phyloP scores from a whole-genome alignment of 2,888 invertebrate genomes.

The Sphinx pinastri region DNA sequence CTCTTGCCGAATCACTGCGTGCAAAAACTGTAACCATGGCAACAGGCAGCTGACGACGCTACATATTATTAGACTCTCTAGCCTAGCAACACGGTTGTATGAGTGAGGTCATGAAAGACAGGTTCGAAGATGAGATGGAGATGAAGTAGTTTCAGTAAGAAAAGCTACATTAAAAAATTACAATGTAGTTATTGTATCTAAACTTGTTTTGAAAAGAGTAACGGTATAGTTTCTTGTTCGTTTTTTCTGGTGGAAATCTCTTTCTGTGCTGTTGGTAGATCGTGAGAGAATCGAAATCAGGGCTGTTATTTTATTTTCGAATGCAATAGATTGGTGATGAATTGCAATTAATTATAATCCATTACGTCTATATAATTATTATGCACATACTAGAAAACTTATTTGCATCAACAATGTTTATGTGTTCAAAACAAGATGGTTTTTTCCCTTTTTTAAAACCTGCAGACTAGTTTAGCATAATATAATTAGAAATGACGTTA shows the following conservation, averaged over 20 bases:
- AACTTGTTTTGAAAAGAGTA: too few relatives aligned
- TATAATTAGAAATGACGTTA: slow-evolving; percentile 4
- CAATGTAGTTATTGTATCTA: not conserved
- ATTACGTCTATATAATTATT: too few relatives aligned
- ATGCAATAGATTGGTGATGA: not conserved
- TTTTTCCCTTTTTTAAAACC: not conserved
- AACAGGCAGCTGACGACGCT: slow-evolving; percentile 33
- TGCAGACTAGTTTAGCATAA: not conserved
- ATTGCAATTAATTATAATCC: not conserved
- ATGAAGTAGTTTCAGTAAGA: not conserved
- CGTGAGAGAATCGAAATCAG: too few relatives aligned
- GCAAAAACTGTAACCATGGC: slow-evolving; percentile 47
- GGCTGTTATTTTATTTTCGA: too few relatives aligned
- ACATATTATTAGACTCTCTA: not conserved
- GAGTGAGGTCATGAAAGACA: not conserved
- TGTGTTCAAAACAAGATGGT: not conserved
- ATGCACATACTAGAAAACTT: too few relatives aligned
- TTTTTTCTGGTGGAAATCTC: too few relatives aligned
- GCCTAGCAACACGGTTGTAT: not conserved
- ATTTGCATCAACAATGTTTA: not conserved
- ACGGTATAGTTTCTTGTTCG: too few relatives aligned
- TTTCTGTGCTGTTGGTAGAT: too few relatives aligned
- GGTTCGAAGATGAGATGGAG: not conserved
- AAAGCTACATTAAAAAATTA: too few relatives aligned
- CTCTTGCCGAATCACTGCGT: slow-evolving; percentile 46